A percentile compares a stretch with the other conserved stretches of the same genome.
Evolutionary conservation across 2,113 vertebrate genomes (phyloP).

Genomic region (Jaculus jaculus): DNA sequence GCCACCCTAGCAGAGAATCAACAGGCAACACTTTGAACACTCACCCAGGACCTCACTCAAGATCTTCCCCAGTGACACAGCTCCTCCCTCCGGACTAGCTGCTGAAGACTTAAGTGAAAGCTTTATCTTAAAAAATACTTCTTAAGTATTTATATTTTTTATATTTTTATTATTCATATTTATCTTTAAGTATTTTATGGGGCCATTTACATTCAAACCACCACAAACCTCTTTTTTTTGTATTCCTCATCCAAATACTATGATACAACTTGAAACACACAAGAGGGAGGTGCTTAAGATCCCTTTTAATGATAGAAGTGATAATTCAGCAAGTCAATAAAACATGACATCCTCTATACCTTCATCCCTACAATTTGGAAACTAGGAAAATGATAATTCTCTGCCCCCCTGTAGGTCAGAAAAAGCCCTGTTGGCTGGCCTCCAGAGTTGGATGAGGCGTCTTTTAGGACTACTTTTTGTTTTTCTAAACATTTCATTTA

Average conservation of each 20-base stretch:
- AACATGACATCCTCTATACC: background rate
- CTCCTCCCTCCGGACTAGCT: no score
- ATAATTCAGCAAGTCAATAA: background rate
- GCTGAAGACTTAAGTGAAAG: no score
- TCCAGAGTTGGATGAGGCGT: background rate
- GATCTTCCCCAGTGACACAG: no score
- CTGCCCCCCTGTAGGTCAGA: background rate
- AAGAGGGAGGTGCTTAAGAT: background rate
- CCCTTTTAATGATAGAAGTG: background rate
- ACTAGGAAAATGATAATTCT: conserved; percentile 1
- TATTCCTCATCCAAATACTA: background rate
- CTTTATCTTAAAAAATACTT: no score
- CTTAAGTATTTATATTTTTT: no score
- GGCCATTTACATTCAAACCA: no score
- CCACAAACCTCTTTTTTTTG: background rate
- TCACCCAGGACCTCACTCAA: no score
- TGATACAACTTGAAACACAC: background rate
- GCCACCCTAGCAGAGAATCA: no score
- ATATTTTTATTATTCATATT: no score
- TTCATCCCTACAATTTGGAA: background rate
- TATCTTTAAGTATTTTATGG: no score
- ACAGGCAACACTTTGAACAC: no score
- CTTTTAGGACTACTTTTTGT: background rate
- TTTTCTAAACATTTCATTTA: no score
- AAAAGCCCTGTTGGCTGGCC: background rate